Conservation (phyloP, 2,797 vertebrate species). For the Gastrophryne carolinensis region DNA sequence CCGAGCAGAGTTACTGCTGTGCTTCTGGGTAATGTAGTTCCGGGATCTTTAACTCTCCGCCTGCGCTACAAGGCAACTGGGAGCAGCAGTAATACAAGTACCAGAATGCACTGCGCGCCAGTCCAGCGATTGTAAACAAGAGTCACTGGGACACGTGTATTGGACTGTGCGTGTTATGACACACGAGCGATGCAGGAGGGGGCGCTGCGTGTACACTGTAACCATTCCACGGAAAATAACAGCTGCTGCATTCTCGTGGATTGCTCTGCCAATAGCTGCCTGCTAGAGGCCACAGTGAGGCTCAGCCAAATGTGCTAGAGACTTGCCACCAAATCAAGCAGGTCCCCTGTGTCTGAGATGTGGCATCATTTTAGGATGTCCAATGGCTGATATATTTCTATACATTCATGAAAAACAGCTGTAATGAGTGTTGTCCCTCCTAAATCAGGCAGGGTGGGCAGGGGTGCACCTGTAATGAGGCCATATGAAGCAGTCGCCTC, state of each 20-base stretch:
- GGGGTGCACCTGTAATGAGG: no score
- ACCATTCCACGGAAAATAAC: conserved; percentile 32
- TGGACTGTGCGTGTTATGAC: conserved; percentile 59
- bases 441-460: no score
- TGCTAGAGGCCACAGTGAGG: no score
- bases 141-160: conserved; percentile 71
- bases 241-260: neutral
- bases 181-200: conserved; percentile 57
- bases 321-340: no score
- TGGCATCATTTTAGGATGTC: no score
- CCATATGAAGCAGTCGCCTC: no score
- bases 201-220: conserved; percentile 47
- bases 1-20: neutral
- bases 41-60: neutral
- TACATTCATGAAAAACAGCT: no score
- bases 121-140: conserved; percentile 72
- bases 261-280: no score
- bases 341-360: no score
- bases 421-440: no score
- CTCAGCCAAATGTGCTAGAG: no score
- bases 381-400: no score
- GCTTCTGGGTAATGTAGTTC: conserved; percentile 64
- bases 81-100: conserved; percentile 59
- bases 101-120: conserved; percentile 55
- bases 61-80: fast-evolving